Evolutionary conservation across 1,140 invertebrate species (phyloP), one percentile per base, ranked within the genome.

Genomic region (Apis cerana): DNA sequence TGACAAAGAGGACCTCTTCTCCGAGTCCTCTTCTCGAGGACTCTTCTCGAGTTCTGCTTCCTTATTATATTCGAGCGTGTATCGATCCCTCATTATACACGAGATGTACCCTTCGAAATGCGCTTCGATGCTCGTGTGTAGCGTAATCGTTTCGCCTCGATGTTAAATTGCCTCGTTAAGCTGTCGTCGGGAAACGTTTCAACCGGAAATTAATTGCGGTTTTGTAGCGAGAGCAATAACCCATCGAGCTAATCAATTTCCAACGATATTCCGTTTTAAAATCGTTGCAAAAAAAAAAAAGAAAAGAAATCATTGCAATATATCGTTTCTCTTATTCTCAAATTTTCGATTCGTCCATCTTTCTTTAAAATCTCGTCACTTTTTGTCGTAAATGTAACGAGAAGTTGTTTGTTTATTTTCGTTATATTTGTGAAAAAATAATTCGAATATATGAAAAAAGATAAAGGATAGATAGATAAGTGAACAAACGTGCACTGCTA

Each of bases 71-170:
- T 52, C 62, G 17, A 43, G 56, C 33, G 72, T 12, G 21, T 77
- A 78, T 69, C 70, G 80, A 65, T 69, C 80, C 72, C 13, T 82
- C 69, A 48, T 83, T 86, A 85, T 43, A n/a, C 65, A 52, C 75
- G 23, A 65, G 43, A n/a, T 48, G 17, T 48, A 17, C 52, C 80
- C 48, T 69, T 54, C 15, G 58, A 67, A 78, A 86, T 70, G 72
- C 27, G 23, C 19, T 19, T 1, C 21, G 19, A 68, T 50, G 43
- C n/a, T 15, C 62, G 23, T 21, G 75, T 17, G 75, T 65, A 43
- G 17, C 48, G 50, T 67, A 65, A 76, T 67, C 61, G 75, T 64
- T 43, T 48, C 43, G 59, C 1, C 75, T 23, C 15, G 23, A 76
- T 65, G 61, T 67, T 76, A 67, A 76, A 76, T 54, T 65, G 61